Conservation (phyloP, 2,113 vertebrate genomes). For the Dromiciops gliroides region DNA sequence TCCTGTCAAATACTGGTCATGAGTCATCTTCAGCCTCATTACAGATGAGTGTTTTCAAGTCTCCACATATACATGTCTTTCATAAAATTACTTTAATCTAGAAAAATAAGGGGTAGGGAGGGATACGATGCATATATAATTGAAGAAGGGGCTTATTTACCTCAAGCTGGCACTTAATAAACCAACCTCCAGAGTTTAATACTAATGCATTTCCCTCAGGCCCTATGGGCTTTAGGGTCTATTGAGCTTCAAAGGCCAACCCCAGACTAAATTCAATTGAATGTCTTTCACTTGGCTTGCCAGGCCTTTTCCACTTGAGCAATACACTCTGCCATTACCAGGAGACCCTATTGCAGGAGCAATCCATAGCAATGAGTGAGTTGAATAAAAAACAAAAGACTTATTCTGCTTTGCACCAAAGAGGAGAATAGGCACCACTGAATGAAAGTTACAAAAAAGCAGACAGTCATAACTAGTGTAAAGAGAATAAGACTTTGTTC, state of each 20-base stretch:
- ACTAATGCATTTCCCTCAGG: background rate
- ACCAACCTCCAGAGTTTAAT: background rate
- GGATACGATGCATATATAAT: background rate
- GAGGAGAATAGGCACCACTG: background rate
- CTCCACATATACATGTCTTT: background rate
- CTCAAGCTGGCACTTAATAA: slow-evolving; percentile 40
- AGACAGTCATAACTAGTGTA: background rate
- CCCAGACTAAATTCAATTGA: slow-evolving; percentile 47
- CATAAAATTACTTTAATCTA: background rate
- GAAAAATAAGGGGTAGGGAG: slow-evolving; percentile 3
- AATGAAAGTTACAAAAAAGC: background rate
- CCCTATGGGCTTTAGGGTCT: background rate
- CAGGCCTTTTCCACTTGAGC: slow-evolving; percentile 36
- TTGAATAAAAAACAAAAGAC: background rate
- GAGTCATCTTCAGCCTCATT: background rate
- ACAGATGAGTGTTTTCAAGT: background rate
- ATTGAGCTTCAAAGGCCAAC: background rate
- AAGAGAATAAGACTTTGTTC: background rate
- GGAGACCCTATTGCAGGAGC: slow-evolving; percentile 25
- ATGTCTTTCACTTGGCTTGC: slow-evolving; percentile 43
- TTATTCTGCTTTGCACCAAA: background rate
- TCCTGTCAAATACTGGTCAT: background rate
- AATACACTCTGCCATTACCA: slow-evolving; percentile 30
- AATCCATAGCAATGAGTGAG: background rate
- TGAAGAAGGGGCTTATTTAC: background rate